A percentile compares a stretch with the other conserved stretches of the same genome.
phyloP scores from a whole-genome alignment of 2,888 invertebrate species.

The Digitonthophagus gazella region DNA sequence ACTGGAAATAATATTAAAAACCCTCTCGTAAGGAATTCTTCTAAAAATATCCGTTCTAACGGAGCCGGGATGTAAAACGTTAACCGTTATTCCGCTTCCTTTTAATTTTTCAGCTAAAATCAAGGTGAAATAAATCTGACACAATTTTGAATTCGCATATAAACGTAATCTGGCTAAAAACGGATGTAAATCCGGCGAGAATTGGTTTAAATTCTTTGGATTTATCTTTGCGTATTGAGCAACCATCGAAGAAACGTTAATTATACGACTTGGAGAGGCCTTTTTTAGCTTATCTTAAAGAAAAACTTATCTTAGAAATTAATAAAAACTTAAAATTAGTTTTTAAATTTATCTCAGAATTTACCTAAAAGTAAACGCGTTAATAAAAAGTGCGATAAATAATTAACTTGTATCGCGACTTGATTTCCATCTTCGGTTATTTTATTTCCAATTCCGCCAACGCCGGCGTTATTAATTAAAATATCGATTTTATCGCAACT shows the following conservation, averaged over 20 bases:
- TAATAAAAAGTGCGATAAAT: slow-evolving; percentile 64
- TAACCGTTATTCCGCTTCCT: slow-evolving; percentile 43
- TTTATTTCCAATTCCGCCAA: slow-evolving; percentile 50
- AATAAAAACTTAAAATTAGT: not conserved
- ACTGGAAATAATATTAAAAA: not conserved
- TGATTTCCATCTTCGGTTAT: slow-evolving; percentile 63
- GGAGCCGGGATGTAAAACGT: slow-evolving; percentile 47
- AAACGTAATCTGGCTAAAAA: slow-evolving; percentile 27
- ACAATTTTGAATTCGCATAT: slow-evolving; percentile 47
- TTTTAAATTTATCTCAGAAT: no score
- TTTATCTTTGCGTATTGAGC: slow-evolving; percentile 35
- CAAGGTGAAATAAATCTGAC: slow-evolving; percentile 44
- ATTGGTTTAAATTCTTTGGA: slow-evolving; percentile 32
- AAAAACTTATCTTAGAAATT: no score
- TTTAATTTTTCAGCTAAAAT: slow-evolving; percentile 44
- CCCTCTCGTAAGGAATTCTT: not conserved
- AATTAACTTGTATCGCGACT: slow-evolving; percentile 62
- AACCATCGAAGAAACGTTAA: slow-evolving; percentile 38
- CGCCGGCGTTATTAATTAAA: slow-evolving; percentile 64
- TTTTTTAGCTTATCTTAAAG: slow-evolving; percentile 54
- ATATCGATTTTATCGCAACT: slow-evolving; percentile 59
- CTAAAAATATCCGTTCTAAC: slow-evolving; percentile 40
- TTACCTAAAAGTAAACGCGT: slow-evolving; percentile 61
- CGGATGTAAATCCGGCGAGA: slow-evolving; percentile 4
- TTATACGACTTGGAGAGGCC: slow-evolving; percentile 37